phyloP scores from a whole-genome alignment of 2,888 invertebrate species.

The Teleiodes luculella region DNA sequence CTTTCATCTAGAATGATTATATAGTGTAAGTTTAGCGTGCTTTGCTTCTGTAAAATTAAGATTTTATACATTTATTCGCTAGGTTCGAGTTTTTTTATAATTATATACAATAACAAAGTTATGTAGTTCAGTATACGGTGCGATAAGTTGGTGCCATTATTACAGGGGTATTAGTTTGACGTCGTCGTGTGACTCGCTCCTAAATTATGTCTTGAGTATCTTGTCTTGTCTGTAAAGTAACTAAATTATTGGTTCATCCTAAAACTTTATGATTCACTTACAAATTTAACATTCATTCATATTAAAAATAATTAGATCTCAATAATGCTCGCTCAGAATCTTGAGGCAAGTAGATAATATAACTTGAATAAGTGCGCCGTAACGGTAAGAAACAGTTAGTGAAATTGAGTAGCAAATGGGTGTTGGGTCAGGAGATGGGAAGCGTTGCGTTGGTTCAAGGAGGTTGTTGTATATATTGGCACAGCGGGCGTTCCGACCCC shows the following conservation, averaged over 20 bases:
- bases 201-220: constrained; percentile 31
- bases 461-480: constrained; percentile 31
- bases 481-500: constrained; percentile 17
- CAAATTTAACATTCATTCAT: not conserved
- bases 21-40: constrained; percentile 75
- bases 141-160: constrained; percentile 79
- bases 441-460: constrained; percentile 18
- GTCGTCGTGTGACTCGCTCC: constrained; percentile 54
- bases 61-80: constrained; percentile 75
- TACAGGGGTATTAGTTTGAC: constrained; percentile 74
- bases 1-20: constrained; percentile 67
- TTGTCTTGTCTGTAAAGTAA: not conserved
- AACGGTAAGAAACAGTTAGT: not conserved
- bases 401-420: constrained; percentile 6
- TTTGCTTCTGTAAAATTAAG: constrained; percentile 77
- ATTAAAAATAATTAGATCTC: constrained; percentile 5
- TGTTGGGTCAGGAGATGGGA: not conserved
- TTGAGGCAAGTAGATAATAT: not conserved
- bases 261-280: not conserved
- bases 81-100: constrained; percentile 69
- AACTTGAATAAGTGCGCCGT: not conserved
- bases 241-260: not conserved
- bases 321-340: constrained; percentile 6
- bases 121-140: constrained; percentile 77
- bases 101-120: constrained; percentile 74